Evolutionary conservation across 2,113 vertebrate species (phyloP).

Genomic region (Camelus bactrianus): DNA sequence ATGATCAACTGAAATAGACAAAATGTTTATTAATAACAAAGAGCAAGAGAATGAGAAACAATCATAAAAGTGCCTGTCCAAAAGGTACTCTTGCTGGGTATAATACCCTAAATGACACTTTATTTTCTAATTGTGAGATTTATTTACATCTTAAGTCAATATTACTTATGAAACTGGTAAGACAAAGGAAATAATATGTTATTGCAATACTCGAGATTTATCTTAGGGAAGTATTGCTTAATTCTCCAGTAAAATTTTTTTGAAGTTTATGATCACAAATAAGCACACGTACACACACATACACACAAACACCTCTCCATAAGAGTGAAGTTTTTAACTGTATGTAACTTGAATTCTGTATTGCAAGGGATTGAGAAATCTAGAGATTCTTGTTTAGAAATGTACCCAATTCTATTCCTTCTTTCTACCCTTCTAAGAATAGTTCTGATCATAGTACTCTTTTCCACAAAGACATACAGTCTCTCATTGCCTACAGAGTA

Average conservation of each 20-base stretch:
- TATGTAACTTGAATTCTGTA: constrained; percentile 55
- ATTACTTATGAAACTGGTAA: constrained; percentile 54
- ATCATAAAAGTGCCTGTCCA: constrained; percentile 61
- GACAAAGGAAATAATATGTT: constrained; percentile 42
- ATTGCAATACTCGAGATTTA: constrained; percentile 40
- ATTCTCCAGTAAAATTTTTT: constrained; percentile 23
- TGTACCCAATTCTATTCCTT: constrained; percentile 36
- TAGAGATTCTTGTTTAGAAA: constrained; percentile 67
- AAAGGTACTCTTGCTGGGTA: constrained; percentile 61
- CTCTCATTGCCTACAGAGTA: constrained; percentile 19
- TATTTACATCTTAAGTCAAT: constrained; percentile 30
- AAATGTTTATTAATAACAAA: constrained; percentile 75
- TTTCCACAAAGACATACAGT: constrained; percentile 43
- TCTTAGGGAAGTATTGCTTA: constrained; percentile 57
- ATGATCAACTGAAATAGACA: constrained; percentile 72
- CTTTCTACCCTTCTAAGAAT: constrained; percentile 45
- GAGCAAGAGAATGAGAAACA: constrained; percentile 72
- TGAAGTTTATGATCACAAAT: not conserved
- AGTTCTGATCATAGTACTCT: constrained; percentile 36
- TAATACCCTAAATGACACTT: constrained; percentile 45
- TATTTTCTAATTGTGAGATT: constrained; percentile 54
- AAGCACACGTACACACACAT: not conserved
- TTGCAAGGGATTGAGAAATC: constrained; percentile 47
- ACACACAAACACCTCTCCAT: not conserved
- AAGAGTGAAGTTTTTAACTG: constrained; percentile 49